These are phyloP conservation scores for Erythrocercus mccallii DNA, from an alignment of 2,113 vertebrate species.

Conservation along the genomic window DNA sequence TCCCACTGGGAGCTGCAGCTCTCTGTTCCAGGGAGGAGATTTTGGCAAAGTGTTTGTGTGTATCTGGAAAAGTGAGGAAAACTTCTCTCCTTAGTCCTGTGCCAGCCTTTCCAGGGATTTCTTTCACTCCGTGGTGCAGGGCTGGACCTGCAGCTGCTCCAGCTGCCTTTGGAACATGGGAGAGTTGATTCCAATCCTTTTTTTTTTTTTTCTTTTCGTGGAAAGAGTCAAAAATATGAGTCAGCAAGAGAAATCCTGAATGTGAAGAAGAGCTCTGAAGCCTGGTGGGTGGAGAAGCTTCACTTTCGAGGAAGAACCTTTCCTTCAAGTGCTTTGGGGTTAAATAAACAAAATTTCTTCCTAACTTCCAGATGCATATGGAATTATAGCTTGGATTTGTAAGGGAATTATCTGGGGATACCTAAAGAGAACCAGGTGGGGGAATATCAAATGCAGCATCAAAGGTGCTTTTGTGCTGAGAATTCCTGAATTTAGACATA, in stretches of 20 bases:
- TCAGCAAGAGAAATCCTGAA: not conserved
- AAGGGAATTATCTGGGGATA: not conserved
- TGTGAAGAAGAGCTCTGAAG: not conserved
- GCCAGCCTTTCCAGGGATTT: not conserved
- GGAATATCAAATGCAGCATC: not conserved
- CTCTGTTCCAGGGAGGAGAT: not conserved
- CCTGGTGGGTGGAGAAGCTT: not conserved
- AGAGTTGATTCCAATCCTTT: not conserved
- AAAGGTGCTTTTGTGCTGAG: conserved; percentile 11
- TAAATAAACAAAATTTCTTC: not conserved
- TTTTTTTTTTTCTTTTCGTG: not conserved
- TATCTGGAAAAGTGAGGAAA: not conserved
- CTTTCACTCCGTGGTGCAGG: not conserved
- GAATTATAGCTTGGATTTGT: not conserved
- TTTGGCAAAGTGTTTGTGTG: not conserved
- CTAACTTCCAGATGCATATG: rapidly evolving
- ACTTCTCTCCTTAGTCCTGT: not conserved
- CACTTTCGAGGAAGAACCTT: not conserved
- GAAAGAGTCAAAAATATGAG: not conserved
- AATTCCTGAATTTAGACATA: not conserved
- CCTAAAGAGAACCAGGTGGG: not conserved
- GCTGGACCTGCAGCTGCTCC: not conserved
- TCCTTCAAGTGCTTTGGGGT: not conserved
- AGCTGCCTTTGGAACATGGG: not conserved
- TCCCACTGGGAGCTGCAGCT: not conserved